phyloP scores from a whole-genome alignment of 2,888 invertebrate species.

The Athalia cordata region DNA sequence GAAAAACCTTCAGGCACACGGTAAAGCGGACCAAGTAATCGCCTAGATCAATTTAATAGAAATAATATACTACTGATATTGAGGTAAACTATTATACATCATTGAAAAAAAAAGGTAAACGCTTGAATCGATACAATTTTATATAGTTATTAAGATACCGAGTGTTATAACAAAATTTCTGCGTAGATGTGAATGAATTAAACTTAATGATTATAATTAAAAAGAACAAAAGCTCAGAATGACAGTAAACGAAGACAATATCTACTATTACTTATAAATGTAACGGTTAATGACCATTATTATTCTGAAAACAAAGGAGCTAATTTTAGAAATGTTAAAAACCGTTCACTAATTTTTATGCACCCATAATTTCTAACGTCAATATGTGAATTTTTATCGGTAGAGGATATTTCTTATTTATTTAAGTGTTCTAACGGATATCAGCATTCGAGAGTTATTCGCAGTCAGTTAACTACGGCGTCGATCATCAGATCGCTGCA shows the following conservation, averaged over 20 bases:
- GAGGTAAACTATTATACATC: not conserved
- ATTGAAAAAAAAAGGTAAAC: not conserved
- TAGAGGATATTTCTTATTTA: slow-evolving; percentile 45
- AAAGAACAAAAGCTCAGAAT: slow-evolving; percentile 30
- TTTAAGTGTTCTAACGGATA: slow-evolving; percentile 36
- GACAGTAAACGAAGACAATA: slow-evolving; percentile 36
- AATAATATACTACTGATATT: slow-evolving; percentile 2
- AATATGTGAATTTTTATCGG: slow-evolving; percentile 40
- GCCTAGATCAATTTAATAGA: slow-evolving; percentile 6
- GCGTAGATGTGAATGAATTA: not conserved
- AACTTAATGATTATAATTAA: not conserved
- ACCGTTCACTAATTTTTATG: slow-evolving; percentile 42
- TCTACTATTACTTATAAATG: slow-evolving; percentile 2
- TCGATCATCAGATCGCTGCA: slow-evolving; percentile 1
- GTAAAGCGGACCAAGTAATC: slow-evolving; percentile 43
- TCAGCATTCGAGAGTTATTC: not conserved
- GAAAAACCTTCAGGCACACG: slow-evolving; percentile 1
- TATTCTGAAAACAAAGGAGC: not conserved
- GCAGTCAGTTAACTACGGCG: not conserved
- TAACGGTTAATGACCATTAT: not conserved
- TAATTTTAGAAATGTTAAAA: not conserved
- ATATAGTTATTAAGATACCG: not conserved
- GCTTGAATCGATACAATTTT: not conserved
- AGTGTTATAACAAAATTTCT: not conserved
- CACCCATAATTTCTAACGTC: slow-evolving; percentile 33